Evolutionary conservation across 1,140 invertebrate genomes (phyloP).

Genomic region (Bilobella aurantiaca): DNA sequence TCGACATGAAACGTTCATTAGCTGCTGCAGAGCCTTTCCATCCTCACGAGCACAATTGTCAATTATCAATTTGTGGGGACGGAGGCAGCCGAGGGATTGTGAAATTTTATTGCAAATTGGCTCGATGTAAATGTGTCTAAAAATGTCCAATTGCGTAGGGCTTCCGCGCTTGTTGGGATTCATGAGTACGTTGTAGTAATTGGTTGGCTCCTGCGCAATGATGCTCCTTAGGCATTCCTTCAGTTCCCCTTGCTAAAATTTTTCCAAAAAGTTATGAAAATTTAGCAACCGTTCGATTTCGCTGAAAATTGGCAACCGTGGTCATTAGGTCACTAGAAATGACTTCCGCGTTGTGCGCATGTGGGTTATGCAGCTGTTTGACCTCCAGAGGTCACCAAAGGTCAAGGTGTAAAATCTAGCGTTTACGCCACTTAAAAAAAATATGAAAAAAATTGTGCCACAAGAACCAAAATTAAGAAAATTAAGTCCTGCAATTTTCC

Average conservation of each 20-base stretch:
- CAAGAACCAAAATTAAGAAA: not conserved
- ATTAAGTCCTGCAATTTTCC: too few relatives aligned
- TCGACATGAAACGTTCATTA: not conserved
- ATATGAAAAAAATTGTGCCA: too few relatives aligned
- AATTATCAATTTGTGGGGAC: not conserved
- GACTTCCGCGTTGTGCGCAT: not conserved
- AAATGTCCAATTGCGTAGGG: not conserved
- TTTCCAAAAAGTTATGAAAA: too few relatives aligned
- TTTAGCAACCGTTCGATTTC: too few relatives aligned
- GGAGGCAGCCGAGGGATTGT: not conserved
- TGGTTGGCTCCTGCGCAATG: not conserved
- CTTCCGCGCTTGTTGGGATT: too few relatives aligned
- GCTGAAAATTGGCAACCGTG: too few relatives aligned
- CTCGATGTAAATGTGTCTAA: slow-evolving; percentile 9
- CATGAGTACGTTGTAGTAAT: not conserved
- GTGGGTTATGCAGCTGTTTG: too few relatives aligned
- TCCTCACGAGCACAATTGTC: slow-evolving; percentile 7
- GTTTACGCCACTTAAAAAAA: not conserved
- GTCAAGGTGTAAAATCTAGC: too few relatives aligned
- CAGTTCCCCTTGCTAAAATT: too few relatives aligned
- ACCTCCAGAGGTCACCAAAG: too few relatives aligned
- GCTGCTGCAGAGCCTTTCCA: slow-evolving; percentile 9
- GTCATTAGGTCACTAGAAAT: not conserved
- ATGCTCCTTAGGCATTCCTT: not conserved
- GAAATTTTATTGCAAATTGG: slow-evolving; percentile 12